A percentile compares a stretch with the other conserved stretches of the same genome.
Evolutionary conservation across 2,888 invertebrate genomes (phyloP).

Genomic region (Apamea anceps): DNA sequence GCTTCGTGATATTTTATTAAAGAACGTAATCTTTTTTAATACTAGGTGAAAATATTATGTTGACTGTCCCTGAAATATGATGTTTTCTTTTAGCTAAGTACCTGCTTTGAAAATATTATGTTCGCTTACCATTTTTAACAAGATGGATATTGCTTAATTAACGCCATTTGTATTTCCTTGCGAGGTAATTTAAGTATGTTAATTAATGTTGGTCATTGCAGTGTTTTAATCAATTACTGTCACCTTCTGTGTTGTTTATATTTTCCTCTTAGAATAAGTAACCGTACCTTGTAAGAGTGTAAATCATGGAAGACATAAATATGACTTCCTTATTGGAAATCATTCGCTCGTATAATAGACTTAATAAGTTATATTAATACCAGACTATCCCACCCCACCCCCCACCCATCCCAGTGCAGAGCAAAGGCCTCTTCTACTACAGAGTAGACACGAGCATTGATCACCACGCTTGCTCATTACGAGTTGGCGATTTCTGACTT

Average conservation of each 20-base stretch:
- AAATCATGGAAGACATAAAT: not conserved
- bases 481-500: not conserved
- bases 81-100: not conserved
- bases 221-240: constrained; percentile 13
- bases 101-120: constrained; percentile 1
- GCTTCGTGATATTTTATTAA: constrained; percentile 30
- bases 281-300: not conserved
- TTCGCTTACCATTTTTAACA: not conserved
- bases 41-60: constrained; percentile 21
- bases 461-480: not conserved
- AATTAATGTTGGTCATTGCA: not conserved
- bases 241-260: not conserved
- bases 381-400: too few species aligned
- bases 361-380: not conserved
- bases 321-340: not conserved
- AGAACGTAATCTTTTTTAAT: constrained; percentile 1
- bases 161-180: constrained; percentile 3
- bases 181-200: constrained; percentile 8
- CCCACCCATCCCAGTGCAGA: too few species aligned
- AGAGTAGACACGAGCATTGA: not conserved
- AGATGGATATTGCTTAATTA: constrained; percentile 15
- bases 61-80: not conserved
- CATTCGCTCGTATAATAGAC: not conserved
- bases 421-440: too few species aligned
- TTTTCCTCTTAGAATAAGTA: not conserved